Base-by-base conservation (phyloP, 2,113 vertebrate species). In the Gymnorhina tibicen region DNA sequence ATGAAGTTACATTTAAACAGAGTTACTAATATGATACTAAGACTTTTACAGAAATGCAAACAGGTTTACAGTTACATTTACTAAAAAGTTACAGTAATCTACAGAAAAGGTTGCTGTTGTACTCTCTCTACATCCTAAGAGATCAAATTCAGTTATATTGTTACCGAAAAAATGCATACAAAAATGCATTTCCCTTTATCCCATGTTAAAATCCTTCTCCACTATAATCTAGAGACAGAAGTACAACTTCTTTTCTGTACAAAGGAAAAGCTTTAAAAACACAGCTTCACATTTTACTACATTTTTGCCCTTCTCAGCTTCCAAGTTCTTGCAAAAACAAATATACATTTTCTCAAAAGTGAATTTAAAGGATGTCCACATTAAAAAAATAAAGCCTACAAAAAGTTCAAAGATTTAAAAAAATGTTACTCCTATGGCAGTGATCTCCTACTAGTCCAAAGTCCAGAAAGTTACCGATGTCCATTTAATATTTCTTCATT, bases 311-410 rank as follows among this genome's bases (percentile, higher is more conserved):
- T 98, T 97, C 94, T 97, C 97, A 91, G 97, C 97, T 98, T 97
- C 89, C 97, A 97, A 98, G 97, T 93, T 97, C 96, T 97, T 97
- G 97, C 97, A 94, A 95, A 97, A 98, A 96, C 98, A 98, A 97
- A 98, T 97, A 96, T 97, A 98, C 97, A 98, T 96, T 98, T 97
- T 96, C 95, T 98, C 95, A 94, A 97, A 98, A 98, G 97, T 95
- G 97, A 98, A 98, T 97, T 97, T 97, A 96, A 98, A 97, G 96
- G 96, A 98, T 97, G 97, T 97, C 97, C 98, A 98, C 98, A 98
- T 98, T 98, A 98, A 98, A 98, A 98, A 98, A 98, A 98, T 98
- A 98, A 98, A 98, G 97, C 96, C 98, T 98, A 98, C 98, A 98
- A 98, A 98, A 98, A 94, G 98, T 98, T 98, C 97, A 93, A 97